Percentiles rank a stretch among this genome's conserved stretches.
Conservation (phyloP, 1,140 invertebrate species). For the Onthophagus taurus region DNA sequence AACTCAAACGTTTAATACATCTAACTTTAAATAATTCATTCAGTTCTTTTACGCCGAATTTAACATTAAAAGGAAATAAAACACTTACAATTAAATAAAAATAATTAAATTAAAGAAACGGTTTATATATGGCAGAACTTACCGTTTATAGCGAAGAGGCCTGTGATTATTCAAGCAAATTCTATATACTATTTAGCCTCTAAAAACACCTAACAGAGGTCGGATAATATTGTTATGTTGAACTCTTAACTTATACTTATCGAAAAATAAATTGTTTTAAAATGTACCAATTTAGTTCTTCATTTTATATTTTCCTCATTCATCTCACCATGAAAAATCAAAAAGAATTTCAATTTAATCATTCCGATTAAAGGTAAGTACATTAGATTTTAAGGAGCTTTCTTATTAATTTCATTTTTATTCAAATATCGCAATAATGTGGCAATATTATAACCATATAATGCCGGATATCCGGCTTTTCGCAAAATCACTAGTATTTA, state of each 20-base stretch:
- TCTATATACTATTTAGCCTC: slow-evolving; percentile 18
- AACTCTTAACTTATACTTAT: slow-evolving; percentile 27
- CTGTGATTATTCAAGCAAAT: slow-evolving; percentile 23
- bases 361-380: not conserved
- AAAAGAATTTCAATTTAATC: not conserved
- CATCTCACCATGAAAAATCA: not conserved
- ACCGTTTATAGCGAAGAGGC: slow-evolving; percentile 12
- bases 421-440: too few relatives aligned
- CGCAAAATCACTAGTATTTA: too few relatives aligned
- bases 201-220: slow-evolving; percentile 10
- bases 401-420: too few relatives aligned
- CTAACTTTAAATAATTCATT: slow-evolving; percentile 9
- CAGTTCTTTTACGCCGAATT: not conserved
- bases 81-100: too few relatives aligned
- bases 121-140: slow-evolving; percentile 4
- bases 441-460: too few relatives aligned
- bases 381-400: not conserved
- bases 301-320: not conserved
- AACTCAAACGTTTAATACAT: not conserved
- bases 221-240: slow-evolving; percentile 28
- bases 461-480: not conserved
- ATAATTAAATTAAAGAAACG: too few relatives aligned
- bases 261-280: slow-evolving; percentile 27
- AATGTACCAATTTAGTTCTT: too few relatives aligned
- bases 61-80: not conserved